phyloP scores from a whole-genome alignment of 2,113 vertebrate species.

The Paramormyrops kingsleyae region DNA sequence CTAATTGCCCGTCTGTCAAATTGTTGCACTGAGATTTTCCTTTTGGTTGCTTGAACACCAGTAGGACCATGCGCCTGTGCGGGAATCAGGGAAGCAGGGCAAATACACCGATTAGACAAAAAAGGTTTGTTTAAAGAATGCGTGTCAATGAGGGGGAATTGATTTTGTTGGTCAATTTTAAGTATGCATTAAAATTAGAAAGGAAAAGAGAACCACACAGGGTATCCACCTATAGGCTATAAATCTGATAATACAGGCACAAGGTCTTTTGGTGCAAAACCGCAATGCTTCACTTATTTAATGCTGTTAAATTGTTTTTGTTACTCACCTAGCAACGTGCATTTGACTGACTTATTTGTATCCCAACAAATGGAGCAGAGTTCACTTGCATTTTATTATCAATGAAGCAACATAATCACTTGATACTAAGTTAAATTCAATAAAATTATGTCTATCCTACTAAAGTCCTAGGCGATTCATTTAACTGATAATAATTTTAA shows the following conservation, averaged over 20 bases:
- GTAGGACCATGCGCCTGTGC: constrained; percentile 47
- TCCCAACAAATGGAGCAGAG: not conserved
- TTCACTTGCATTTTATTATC: not conserved
- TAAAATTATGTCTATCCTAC: not conserved
- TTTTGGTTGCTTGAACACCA: constrained; percentile 49
- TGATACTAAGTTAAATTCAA: not conserved
- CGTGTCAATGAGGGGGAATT: not conserved
- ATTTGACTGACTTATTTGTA: not conserved
- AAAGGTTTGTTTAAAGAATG: not conserved
- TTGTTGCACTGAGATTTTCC: constrained; percentile 61
- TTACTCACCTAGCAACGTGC: not conserved
- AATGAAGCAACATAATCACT: not conserved
- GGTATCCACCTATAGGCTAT: not conserved
- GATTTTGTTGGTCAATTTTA: not conserved
- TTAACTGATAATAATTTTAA: not conserved
- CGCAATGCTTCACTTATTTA: not conserved
- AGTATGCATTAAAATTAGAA: not conserved
- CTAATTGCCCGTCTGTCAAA: constrained; percentile 80
- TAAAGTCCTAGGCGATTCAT: not conserved
- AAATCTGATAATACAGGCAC: not conserved
- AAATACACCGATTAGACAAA: not conserved
- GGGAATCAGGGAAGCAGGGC: not conserved
- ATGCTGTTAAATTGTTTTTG: not conserved
- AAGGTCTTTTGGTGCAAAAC: not conserved
- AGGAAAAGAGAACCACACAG: not conserved